phyloP scores from a whole-genome alignment of 2,797 vertebrate species.

The Rhadinocentrus ornatus region DNA sequence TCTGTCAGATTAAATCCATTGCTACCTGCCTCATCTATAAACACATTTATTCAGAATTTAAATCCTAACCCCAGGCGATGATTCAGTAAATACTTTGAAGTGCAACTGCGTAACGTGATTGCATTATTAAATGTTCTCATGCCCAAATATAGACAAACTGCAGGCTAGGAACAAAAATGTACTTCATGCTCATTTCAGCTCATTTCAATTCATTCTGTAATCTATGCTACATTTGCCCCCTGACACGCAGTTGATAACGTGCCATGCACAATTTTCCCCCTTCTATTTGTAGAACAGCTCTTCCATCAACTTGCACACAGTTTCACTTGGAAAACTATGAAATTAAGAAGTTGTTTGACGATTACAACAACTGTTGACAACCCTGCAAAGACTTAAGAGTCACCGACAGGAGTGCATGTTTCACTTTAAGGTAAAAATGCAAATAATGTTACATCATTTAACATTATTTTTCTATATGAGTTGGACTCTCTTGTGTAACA shows the following conservation, averaged over 20 bases:
- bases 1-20: constrained; percentile 77
- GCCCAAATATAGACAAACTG: constrained; percentile 79
- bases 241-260: constrained; percentile 69
- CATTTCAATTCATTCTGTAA: constrained; percentile 74
- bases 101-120: constrained; percentile 77
- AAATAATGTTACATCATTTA: constrained; percentile 13
- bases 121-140: constrained; percentile 75
- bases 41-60: constrained; percentile 80
- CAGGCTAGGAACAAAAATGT: constrained; percentile 76
- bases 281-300: constrained; percentile 48
- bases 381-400: constrained; percentile 18
- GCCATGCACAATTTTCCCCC: constrained; percentile 40
- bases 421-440: constrained; percentile 33
- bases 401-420: constrained; percentile 19
- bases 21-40: constrained; percentile 78
- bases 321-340: constrained; percentile 47
- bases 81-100: constrained; percentile 83
- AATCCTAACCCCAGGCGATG: constrained; percentile 75
- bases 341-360: constrained; percentile 45
- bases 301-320: constrained; percentile 47
- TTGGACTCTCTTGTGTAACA: not conserved
- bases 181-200: constrained; percentile 74
- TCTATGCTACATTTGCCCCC: constrained; percentile 64
- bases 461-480: constrained; percentile 22
- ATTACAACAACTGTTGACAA: constrained; percentile 19